Evolutionary conservation across 2,888 invertebrate species (phyloP).

Genomic region (Junonia oenone): DNA sequence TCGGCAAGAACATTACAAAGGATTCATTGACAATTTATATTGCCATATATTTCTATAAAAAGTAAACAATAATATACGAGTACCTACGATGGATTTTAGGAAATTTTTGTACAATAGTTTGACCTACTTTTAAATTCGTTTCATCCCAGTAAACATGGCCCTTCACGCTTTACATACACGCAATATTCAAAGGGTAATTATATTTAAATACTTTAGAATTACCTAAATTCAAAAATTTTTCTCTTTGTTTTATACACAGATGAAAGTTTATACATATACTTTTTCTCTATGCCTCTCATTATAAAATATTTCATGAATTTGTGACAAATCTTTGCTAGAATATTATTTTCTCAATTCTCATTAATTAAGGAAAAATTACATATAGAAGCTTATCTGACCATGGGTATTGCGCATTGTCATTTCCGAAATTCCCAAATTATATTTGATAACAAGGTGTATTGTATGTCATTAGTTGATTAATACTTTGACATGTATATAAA

Average conservation of each 20-base stretch:
- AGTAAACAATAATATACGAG: neutral
- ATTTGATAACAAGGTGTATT: neutral
- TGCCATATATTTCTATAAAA: neutral
- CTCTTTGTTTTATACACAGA: too few species aligned
- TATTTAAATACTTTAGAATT: too few species aligned
- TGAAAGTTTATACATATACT: too few species aligned
- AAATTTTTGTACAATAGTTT: neutral
- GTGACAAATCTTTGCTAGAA: neutral
- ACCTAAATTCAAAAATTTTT: too few species aligned
- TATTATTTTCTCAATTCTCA: neutral
- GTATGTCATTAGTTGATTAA: neutral
- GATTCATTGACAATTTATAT: neutral
- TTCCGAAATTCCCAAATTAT: neutral
- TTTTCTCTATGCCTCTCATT: too few species aligned
- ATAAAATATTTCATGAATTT: too few species aligned
- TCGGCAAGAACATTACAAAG: too few species aligned
- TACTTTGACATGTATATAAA: neutral
- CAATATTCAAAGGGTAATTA: too few species aligned
- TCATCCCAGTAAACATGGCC: too few species aligned
- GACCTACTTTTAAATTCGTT: neutral
- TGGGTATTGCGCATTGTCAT: neutral
- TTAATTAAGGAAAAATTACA: neutral
- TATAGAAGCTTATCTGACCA: neutral
- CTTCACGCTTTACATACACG: too few species aligned
- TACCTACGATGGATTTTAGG: too few species aligned